Conservation (phyloP, 2,888 invertebrate genomes). For the Perizoma flavofasciatum region DNA sequence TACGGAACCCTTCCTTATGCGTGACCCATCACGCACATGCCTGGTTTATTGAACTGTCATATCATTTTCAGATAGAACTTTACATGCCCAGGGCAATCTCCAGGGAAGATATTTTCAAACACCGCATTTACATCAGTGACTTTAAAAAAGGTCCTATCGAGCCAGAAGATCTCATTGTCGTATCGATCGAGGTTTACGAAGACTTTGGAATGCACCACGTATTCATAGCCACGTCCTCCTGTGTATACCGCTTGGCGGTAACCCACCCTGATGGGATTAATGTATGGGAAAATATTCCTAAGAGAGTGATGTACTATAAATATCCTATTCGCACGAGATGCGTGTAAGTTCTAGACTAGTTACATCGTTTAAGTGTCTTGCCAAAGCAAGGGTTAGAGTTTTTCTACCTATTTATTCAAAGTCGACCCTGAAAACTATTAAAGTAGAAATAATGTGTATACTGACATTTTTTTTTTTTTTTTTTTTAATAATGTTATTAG, state of each 20-base stretch:
- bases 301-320: not conserved
- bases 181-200: conserved; percentile 39
- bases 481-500: too few relatives aligned
- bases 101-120: conserved; percentile 12
- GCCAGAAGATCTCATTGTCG: conserved; percentile 21
- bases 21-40: too few relatives aligned
- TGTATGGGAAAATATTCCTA: conserved; percentile 14
- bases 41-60: too few relatives aligned
- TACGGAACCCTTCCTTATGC: too few relatives aligned
- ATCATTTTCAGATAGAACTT: conserved; percentile 44
- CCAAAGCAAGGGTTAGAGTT: too few relatives aligned
- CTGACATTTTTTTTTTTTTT: too few relatives aligned
- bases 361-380: too few relatives aligned
- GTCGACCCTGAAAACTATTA: too few relatives aligned
- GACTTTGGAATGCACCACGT: conserved; percentile 32
- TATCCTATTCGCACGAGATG: conserved; percentile 3
- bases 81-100: conserved; percentile 20
- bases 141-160: conserved; percentile 12
- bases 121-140: conserved; percentile 19
- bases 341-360: too few relatives aligned
- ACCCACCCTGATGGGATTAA: conserved; percentile 25
- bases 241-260: conserved; percentile 35
- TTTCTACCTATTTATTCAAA: too few relatives aligned
- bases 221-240: conserved; percentile 29
- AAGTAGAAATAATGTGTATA: too few relatives aligned